Conservation (phyloP, 2,113 vertebrate species). For the Dermatemys mawii region DNA sequence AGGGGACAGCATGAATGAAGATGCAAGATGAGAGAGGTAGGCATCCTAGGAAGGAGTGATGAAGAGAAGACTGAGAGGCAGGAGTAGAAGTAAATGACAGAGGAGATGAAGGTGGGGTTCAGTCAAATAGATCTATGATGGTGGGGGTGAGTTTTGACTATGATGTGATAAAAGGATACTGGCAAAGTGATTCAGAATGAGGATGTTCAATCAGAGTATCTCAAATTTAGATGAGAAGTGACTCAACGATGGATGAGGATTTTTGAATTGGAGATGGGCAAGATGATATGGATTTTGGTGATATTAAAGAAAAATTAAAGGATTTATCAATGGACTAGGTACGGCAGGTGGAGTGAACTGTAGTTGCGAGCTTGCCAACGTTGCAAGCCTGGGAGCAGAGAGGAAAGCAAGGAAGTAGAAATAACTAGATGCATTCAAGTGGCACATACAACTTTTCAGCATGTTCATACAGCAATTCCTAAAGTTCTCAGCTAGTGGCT, state of each 20-base stretch:
- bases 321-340: not conserved
- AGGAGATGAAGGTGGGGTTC: not conserved
- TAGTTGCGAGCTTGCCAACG: not conserved
- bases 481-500: not conserved
- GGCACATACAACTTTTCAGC: not conserved
- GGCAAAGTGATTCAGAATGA: slow-evolving; percentile 21
- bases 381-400: not conserved
- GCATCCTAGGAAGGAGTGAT: rapidly evolving
- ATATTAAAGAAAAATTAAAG: not conserved
- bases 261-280: slow-evolving; percentile 7
- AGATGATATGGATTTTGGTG: not conserved
- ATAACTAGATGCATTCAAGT: not conserved
- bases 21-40: not conserved
- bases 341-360: not conserved
- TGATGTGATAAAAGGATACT: slow-evolving; percentile 17
- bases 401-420: not conserved
- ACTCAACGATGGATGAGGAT: not conserved
- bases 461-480: rapidly evolving
- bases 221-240: not conserved
- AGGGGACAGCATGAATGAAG: not conserved
- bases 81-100: not conserved
- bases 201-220: not conserved
- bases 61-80: not conserved
- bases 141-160: not conserved
- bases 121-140: not conserved